These are phyloP conservation scores for Zaprionus obscuricornis DNA, from an alignment of 2,888 invertebrate genomes.

Conservation along the genomic window DNA sequence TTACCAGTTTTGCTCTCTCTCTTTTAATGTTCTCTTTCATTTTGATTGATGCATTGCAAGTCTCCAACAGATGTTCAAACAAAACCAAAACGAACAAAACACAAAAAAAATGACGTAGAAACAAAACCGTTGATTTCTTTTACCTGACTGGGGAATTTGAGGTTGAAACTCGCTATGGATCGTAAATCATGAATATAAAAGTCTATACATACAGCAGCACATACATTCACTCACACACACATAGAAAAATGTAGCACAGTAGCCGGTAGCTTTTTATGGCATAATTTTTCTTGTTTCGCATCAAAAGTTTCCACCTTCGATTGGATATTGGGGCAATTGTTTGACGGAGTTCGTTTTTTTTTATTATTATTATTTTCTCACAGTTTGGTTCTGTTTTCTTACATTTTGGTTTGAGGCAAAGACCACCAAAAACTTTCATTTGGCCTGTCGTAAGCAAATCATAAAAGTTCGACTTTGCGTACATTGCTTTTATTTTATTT, in stretches of 20 bases:
- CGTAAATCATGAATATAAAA: slow-evolving; percentile 71
- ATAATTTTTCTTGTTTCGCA: slow-evolving; percentile 54
- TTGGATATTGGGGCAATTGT: slow-evolving; percentile 16
- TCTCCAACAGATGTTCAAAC: slow-evolving; percentile 11
- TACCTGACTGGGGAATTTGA: slow-evolving; percentile 59
- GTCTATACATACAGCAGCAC: slow-evolving; percentile 28
- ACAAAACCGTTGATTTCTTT: slow-evolving; percentile 50
- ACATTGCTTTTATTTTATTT: slow-evolving; percentile 16
- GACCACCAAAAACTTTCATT: slow-evolving; percentile 11
- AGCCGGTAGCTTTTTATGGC: slow-evolving; percentile 53
- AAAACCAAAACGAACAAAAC: slow-evolving; percentile 3
- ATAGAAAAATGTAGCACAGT: slow-evolving; percentile 28
- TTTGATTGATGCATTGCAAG: slow-evolving; percentile 62
- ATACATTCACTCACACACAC: neutral
- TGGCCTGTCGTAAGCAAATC: slow-evolving; percentile 39
- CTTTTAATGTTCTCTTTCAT: slow-evolving; percentile 50
- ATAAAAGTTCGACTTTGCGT: slow-evolving; percentile 41
- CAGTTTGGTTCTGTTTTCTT: no score
- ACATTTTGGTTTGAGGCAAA: neutral
- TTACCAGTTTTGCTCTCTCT: slow-evolving; percentile 32
- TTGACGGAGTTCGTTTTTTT: no score
- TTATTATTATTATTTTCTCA: no score
- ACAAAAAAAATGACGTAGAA: slow-evolving; percentile 12
- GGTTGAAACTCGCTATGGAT: slow-evolving; percentile 29
- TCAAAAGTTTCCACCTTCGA: slow-evolving; percentile 38